Evolutionary conservation across 2,888 invertebrate species (phyloP).

Genomic region (Campoplex nolae): DNA sequence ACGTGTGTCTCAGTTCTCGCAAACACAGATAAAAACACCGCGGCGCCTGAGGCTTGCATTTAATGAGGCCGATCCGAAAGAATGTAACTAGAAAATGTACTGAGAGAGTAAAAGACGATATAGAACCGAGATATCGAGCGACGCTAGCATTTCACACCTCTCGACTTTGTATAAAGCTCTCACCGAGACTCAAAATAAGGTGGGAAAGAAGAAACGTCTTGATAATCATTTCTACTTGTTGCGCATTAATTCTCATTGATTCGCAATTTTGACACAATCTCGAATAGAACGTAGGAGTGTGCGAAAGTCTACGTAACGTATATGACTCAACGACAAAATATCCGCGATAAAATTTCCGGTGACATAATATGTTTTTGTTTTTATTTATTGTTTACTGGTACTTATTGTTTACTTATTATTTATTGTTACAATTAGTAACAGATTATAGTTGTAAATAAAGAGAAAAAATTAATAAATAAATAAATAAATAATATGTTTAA

Average conservation of each 20-base stretch:
- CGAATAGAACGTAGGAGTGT: too few relatives aligned
- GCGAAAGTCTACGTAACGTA: too few relatives aligned
- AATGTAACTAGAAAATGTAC: slow-evolving; percentile 29
- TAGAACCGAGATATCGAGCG: slow-evolving; percentile 40
- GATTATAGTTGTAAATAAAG: too few relatives aligned
- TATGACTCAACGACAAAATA: too few relatives aligned
- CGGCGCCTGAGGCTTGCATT: slow-evolving; percentile 71
- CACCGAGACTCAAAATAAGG: slow-evolving; percentile 34
- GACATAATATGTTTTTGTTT: too few relatives aligned
- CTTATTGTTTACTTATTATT: too few relatives aligned
- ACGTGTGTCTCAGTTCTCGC: slow-evolving; percentile 36
- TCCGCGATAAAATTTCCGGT: too few relatives aligned
- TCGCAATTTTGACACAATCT: slow-evolving; percentile 14
- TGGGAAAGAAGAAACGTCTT: slow-evolving; percentile 19
- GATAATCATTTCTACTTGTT: slow-evolving; percentile 70
- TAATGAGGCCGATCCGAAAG: slow-evolving; percentile 71
- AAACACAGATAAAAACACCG: slow-evolving; percentile 72
- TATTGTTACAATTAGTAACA: too few relatives aligned
- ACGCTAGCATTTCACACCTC: slow-evolving; percentile 2
- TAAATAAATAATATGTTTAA: too few relatives aligned
- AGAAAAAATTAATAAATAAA: too few relatives aligned
- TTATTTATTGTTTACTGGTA: too few relatives aligned
- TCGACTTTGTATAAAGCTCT: slow-evolving; percentile 28
- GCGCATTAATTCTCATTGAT: slow-evolving; percentile 64
- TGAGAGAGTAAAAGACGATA: slow-evolving; percentile 27